Conservation (phyloP, 53 echinoderm and acorn worm genomes). For the Paracentrotus lividus region DNA sequence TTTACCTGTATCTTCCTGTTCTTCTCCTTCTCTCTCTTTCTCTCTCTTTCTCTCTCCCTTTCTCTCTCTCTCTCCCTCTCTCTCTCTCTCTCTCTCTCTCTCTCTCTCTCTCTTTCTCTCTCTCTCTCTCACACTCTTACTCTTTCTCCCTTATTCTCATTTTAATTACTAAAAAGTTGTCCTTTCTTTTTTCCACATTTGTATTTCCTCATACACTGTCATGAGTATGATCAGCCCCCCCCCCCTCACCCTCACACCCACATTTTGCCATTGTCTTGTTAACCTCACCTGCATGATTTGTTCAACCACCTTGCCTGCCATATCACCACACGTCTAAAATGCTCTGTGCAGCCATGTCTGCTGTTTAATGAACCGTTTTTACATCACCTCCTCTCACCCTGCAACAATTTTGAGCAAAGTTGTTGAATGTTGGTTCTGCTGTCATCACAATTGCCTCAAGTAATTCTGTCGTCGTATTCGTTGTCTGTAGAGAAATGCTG, state of each 20-base stretch:
- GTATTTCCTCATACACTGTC: neutral
- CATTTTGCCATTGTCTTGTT: neutral
- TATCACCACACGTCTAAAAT: neutral
- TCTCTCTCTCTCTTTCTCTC: neutral
- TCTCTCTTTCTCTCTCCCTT: neutral
- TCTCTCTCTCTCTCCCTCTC: neutral
- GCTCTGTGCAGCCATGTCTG: slow-evolving; percentile 34
- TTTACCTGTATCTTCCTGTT: no score
- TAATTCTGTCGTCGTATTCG: neutral
- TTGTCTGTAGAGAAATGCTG: slow-evolving; percentile 38
- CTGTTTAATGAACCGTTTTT: neutral
- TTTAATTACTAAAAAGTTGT: neutral
- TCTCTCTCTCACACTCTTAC: neutral
- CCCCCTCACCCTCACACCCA: neutral
- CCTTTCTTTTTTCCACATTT: slow-evolving; percentile 13
- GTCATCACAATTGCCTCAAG: slow-evolving; percentile 26
- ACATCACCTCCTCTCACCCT: neutral
- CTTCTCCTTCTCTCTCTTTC: neutral
- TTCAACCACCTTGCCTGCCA: neutral
- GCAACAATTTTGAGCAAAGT: slow-evolving; percentile 4
- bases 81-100: neutral
- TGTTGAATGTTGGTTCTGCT: neutral
- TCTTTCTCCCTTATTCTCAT: slow-evolving; percentile 32
- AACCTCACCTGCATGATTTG: slow-evolving; percentile 20
- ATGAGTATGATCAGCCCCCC: neutral